Base-by-base conservation (phyloP, 2,888 invertebrate species). In the Cetonia aurata region DNA sequence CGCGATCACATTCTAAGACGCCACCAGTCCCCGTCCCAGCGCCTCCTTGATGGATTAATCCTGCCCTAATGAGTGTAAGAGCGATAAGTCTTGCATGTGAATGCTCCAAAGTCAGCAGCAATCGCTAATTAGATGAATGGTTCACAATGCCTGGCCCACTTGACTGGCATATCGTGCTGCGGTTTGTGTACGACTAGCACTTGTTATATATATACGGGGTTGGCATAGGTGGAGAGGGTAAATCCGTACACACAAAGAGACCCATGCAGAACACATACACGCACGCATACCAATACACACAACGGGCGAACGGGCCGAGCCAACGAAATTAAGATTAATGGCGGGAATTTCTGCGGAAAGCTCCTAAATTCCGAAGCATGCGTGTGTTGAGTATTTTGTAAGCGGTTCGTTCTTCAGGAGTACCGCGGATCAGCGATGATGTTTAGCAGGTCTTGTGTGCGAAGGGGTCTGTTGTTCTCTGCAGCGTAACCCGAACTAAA, bases 51-150 rank as follows among this genome's bases (percentile, higher is more conserved):
- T 84, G 83, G 83, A 84, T 84, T 84, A 84, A 84, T 84, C 84
- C 83, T 76, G 80, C 82, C 81, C 83, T 84, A 84, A 84, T 84
- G 84, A 84, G 84, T 82, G 84, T 84, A 83, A 84, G 83, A 84
- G 83, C 84, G 84, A 84, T 84, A 84, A 84, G 83, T 83, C 83
- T 83, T 81, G 80, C 83, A 81, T 82, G 82, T 82, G 83, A 83
- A 82, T 83, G 82, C 83, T 79, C 80, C 81, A 79, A 80, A 82
- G 79, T 81, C 82, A 81, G 81, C 80, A 80, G 81, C 82, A 81
- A 81, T 83, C 81, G 81, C 83, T 84, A 84, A 84, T 84, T 84
- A 84, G 83, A 83, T 84, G 84, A 84, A 84, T 83, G 80, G 81
- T 79, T 81, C 80, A 82, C 82, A 83, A 82, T 82, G 75, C 76